These are phyloP conservation scores for Sturmia bella DNA, from an alignment of 2,888 invertebrate genomes.

Conservation along the genomic window DNA sequence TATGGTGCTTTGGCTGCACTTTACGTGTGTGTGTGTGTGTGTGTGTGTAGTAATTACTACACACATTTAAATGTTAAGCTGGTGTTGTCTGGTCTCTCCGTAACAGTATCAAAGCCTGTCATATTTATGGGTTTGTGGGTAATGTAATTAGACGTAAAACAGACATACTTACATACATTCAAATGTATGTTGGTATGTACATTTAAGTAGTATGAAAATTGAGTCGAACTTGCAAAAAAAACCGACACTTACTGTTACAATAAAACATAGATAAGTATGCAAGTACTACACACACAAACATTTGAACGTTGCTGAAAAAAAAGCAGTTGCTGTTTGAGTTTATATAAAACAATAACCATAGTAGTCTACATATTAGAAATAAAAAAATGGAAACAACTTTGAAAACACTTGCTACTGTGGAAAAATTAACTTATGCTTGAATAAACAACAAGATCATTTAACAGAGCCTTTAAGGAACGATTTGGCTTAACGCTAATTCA, in stretches of 20 bases:
- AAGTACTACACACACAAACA: background rate
- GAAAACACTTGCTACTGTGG: slow-evolving; percentile 15
- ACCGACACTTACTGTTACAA: slow-evolving; percentile 1
- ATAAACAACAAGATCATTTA: slow-evolving; percentile 54
- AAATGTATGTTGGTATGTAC: background rate
- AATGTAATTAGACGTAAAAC: slow-evolving; percentile 57
- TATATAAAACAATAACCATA: slow-evolving; percentile 35
- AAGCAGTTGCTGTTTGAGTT: slow-evolving; percentile 30
- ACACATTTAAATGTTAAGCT: too few species aligned
- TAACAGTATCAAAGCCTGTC: slow-evolving; percentile 26
- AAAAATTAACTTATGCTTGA: slow-evolving; percentile 51
- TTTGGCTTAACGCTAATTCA: background rate
- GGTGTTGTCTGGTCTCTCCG: slow-evolving; percentile 31
- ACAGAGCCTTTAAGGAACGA: slow-evolving; percentile 29
- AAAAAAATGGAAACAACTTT: slow-evolving; percentile 4
- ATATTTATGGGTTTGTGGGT: slow-evolving; percentile 67
- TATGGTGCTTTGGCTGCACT: slow-evolving; percentile 2
- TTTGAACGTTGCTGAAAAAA: slow-evolving; percentile 8
- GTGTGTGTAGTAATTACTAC: background rate
- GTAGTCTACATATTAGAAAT: slow-evolving; percentile 1
- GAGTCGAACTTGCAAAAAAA: slow-evolving; percentile 31
- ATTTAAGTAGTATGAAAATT: slow-evolving; percentile 1
- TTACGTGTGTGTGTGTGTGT: background rate
- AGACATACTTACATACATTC: background rate
- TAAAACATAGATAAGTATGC: background rate